These are phyloP conservation scores for Ptycholaimellus sp. DNA, from an alignment of 2,888 invertebrate genomes.

Conservation along the genomic window DNA sequence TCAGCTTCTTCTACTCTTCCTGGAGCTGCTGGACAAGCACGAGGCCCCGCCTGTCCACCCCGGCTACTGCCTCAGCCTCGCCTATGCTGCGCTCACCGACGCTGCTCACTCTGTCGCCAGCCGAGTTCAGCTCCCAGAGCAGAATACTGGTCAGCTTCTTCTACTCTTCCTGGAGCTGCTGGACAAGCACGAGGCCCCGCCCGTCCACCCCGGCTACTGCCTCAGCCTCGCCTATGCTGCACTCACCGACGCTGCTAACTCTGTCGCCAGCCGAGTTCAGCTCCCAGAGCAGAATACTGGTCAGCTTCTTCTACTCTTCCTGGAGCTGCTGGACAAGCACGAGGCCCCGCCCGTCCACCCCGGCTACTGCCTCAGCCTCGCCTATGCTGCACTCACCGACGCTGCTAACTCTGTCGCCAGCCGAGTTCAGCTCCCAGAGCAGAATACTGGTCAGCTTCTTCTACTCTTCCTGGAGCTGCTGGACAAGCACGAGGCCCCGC, in stretches of 20 bases:
- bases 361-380: conserved; percentile 83
- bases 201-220: conserved; percentile 85
- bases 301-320: too few relatives aligned
- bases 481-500: conserved; percentile 75
- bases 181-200: conserved; percentile 75
- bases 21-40: conserved; percentile 81
- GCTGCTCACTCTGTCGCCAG: too few relatives aligned
- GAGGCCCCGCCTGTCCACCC: conserved; percentile 83
- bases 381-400: conserved; percentile 74
- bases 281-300: too few relatives aligned
- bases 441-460: too few relatives aligned
- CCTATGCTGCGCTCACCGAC: conserved; percentile 74
- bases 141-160: too few relatives aligned
- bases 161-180: conserved; percentile 88
- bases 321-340: conserved; percentile 81
- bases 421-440: too few relatives aligned
- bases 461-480: conserved; percentile 88
- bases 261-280: too few relatives aligned
- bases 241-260: conserved; percentile 63
- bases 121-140: too few relatives aligned
- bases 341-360: conserved; percentile 83
- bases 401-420: too few relatives aligned
- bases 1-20: too few relatives aligned
- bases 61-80: conserved; percentile 83
- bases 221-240: conserved; percentile 83